Evolutionary conservation across 2,888 invertebrate species (phyloP).

Genomic region (Loripinus fragilis): DNA sequence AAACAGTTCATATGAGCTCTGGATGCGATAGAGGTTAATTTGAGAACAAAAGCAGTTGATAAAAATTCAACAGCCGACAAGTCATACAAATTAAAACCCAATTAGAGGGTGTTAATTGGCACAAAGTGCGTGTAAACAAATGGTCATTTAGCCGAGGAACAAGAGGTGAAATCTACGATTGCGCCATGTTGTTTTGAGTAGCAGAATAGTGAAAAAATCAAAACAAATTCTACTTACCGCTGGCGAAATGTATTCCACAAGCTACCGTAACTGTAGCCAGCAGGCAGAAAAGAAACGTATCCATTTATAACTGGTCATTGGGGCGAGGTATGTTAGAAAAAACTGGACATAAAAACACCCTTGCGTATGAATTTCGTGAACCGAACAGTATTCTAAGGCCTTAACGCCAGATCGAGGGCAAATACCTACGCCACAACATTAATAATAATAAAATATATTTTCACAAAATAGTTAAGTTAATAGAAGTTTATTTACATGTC

Average conservation of each 20-base stretch:
- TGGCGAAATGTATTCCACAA: not conserved
- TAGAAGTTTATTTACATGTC: no score
- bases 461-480: no score
- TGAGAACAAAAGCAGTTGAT: no score
- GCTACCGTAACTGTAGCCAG: slow-evolving; percentile 11
- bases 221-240: slow-evolving; percentile 7
- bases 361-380: slow-evolving; percentile 24
- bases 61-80: no score
- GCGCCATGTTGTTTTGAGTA: slow-evolving; percentile 20
- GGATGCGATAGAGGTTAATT: not conserved
- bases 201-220: not conserved
- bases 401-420: slow-evolving; percentile 38
- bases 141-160: slow-evolving; percentile 5
- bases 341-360: slow-evolving; percentile 48
- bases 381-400: slow-evolving; percentile 8
- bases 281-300: slow-evolving; percentile 36
- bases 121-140: not conserved
- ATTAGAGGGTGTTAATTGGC: not conserved
- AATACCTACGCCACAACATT: slow-evolving; percentile 35
- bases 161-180: slow-evolving; percentile 15
- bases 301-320: slow-evolving; percentile 50
- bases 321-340: slow-evolving; percentile 44
- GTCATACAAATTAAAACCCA: not conserved
- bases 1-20: not conserved
- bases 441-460: slow-evolving; percentile 4